Percentiles rank a stretch among this genome's conserved stretches.
These are phyloP conservation scores for Polyergus mexicanus DNA, from an alignment of 1,140 invertebrate genomes.

Conservation along the genomic window DNA sequence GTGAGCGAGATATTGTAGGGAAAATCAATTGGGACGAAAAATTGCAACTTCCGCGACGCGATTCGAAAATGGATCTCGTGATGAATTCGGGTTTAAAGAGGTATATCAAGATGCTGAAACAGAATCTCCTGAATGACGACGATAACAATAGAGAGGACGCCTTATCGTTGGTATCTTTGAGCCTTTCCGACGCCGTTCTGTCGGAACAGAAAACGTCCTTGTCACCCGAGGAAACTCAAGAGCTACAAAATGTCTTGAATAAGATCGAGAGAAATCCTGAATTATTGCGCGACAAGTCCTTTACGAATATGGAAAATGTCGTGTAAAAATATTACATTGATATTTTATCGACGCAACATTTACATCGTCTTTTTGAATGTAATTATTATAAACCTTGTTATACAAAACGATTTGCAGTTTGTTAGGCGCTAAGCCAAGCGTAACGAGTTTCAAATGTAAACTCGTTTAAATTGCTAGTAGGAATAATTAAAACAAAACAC, in stretches of 20 bases:
- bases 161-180: slow-evolving; percentile 69
- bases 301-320: neutral
- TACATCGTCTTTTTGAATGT: neutral
- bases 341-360: neutral
- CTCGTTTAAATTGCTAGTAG: slow-evolving; percentile 32
- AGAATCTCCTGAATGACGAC: slow-evolving; percentile 55
- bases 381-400: slow-evolving; percentile 31
- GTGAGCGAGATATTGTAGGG: neutral
- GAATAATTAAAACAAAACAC: slow-evolving; percentile 36
- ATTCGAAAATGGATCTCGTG: slow-evolving; percentile 69
- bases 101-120: slow-evolving; percentile 75
- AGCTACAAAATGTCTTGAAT: slow-evolving; percentile 67
- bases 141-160: slow-evolving; percentile 37
- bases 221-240: slow-evolving; percentile 64
- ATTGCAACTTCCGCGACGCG: slow-evolving; percentile 60
- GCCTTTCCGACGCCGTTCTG: slow-evolving; percentile 72
- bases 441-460: slow-evolving; percentile 30
- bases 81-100: slow-evolving; percentile 70
- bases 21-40: neutral
- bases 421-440: neutral
- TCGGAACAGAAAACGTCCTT: slow-evolving; percentile 60
- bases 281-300: slow-evolving; percentile 12
- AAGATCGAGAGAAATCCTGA: slow-evolving; percentile 65
- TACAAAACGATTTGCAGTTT: slow-evolving; percentile 33
- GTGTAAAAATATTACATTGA: neutral